Percentiles rank a stretch among this genome's conserved stretches.
Evolutionary conservation across 1,140 invertebrate genomes (phyloP).

Genomic region (Orchestia grillus): DNA sequence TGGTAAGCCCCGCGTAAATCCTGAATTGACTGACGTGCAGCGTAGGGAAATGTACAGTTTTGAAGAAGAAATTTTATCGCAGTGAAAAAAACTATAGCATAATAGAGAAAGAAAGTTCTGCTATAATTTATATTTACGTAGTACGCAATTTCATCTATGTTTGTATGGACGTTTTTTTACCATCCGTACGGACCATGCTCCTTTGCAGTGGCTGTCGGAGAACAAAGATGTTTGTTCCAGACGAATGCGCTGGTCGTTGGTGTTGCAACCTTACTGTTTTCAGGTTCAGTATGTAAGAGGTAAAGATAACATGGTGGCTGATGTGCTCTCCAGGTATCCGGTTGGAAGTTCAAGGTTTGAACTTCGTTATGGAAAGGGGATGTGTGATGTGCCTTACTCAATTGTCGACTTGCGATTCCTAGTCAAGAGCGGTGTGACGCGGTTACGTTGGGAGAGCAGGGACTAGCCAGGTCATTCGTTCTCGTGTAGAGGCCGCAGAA

Average conservation of each 20-base stretch:
- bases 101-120: background rate
- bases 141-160: background rate
- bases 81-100: background rate
- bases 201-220: background rate
- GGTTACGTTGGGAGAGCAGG: no score
- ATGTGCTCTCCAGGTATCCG: background rate
- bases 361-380: no score
- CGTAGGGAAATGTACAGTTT: background rate
- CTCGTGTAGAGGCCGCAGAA: no score
- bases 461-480: no score
- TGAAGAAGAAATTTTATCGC: background rate
- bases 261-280: background rate
- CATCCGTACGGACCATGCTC: background rate
- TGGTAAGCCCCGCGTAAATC: no score
- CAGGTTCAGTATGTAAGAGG: background rate
- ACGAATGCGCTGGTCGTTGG: background rate
- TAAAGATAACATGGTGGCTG: background rate
- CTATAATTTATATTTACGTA: background rate
- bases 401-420: no score
- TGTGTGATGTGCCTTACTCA: no score
- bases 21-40: no score
- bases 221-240: background rate
- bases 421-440: no score
- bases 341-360: no score
- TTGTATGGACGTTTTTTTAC: background rate